phyloP scores from a whole-genome alignment of 2,113 vertebrate species.

The Proterorhinus semilunaris region DNA sequence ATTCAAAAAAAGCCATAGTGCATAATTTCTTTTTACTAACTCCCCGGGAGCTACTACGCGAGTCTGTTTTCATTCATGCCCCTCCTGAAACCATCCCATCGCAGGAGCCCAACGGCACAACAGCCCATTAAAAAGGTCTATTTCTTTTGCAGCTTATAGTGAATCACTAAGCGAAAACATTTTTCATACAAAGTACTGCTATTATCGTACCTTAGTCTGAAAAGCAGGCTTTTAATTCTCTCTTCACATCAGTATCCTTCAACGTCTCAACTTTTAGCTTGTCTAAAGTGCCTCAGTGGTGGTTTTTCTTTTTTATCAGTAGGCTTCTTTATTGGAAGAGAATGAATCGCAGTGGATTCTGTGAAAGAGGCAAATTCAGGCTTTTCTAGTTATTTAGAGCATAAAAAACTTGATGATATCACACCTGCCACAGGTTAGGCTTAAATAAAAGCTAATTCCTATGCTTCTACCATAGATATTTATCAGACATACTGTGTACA shows the following conservation, averaged over 20 bases:
- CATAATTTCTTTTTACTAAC: constrained; percentile 18
- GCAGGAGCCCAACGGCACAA: not conserved
- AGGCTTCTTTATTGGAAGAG: not conserved
- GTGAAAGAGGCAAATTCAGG: not conserved
- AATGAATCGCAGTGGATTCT: not conserved
- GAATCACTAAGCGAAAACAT: constrained; percentile 6
- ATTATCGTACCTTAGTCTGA: constrained; percentile 16
- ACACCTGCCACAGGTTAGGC: too few relatives aligned
- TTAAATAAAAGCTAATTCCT: too few relatives aligned
- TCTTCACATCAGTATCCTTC: constrained; percentile 15
- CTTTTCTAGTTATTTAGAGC: too few relatives aligned
- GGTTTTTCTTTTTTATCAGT: not conserved
- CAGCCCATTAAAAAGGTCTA: constrained; percentile 22
- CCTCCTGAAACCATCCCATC: constrained; percentile 13
- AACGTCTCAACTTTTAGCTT: constrained; percentile 21
- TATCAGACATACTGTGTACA: too few relatives aligned
- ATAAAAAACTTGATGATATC: too few relatives aligned
- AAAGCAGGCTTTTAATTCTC: constrained; percentile 17
- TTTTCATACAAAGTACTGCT: constrained; percentile 32
- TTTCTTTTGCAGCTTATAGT: constrained; percentile 10
- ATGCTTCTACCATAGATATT: too few relatives aligned
- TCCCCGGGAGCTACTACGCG: not conserved
- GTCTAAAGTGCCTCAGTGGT: constrained; percentile 26
- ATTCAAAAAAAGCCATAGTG: constrained; percentile 14
- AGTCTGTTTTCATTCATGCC: constrained; percentile 24